Conservation (phyloP, 2,797 vertebrate species). For the Petrocephalus schoutedeni region DNA sequence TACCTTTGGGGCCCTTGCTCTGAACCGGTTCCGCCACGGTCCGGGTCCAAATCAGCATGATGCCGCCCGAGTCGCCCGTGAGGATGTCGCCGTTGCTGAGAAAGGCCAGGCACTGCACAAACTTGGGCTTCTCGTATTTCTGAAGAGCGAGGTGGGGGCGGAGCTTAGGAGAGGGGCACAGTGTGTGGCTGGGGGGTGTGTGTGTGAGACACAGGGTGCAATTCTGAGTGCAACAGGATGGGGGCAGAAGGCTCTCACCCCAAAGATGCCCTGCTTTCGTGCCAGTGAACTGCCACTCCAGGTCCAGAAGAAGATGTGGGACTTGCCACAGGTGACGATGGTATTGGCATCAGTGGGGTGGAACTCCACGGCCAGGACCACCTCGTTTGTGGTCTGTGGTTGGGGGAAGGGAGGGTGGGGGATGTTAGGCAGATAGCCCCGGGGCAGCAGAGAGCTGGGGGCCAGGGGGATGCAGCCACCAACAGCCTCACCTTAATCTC, state of each 20-base stretch:
- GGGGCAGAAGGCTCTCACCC: slow-evolving; percentile 65
- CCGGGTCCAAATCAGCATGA: slow-evolving; percentile 88
- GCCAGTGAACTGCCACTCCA: slow-evolving; percentile 85
- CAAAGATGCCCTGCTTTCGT: slow-evolving; percentile 94
- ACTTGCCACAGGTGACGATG: slow-evolving; percentile 94
- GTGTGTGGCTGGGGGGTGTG: neutral
- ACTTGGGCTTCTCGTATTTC: slow-evolving; percentile 98
- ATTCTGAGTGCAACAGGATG: neutral
- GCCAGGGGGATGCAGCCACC: neutral
- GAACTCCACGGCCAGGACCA: slow-evolving; percentile 89
- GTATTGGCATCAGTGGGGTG: slow-evolving; percentile 89
- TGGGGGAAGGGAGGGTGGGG: neutral
- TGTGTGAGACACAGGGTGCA: neutral
- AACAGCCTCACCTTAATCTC: slow-evolving; percentile 83
- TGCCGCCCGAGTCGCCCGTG: slow-evolving; percentile 89
- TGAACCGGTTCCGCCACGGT: slow-evolving; percentile 76
- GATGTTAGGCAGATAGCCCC: neutral
- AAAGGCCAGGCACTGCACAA: slow-evolving; percentile 89
- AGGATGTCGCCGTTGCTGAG: slow-evolving; percentile 87
- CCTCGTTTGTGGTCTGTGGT: slow-evolving; percentile 86
- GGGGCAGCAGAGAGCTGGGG: neutral
- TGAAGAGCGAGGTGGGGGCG: slow-evolving; percentile 46
- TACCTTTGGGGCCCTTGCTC: slow-evolving; percentile 90
- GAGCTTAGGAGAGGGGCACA: neutral
- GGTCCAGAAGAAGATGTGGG: slow-evolving; percentile 98